These are phyloP conservation scores for Lepus americanus DNA, from an alignment of 2,113 vertebrate species.

Conservation along the genomic window DNA sequence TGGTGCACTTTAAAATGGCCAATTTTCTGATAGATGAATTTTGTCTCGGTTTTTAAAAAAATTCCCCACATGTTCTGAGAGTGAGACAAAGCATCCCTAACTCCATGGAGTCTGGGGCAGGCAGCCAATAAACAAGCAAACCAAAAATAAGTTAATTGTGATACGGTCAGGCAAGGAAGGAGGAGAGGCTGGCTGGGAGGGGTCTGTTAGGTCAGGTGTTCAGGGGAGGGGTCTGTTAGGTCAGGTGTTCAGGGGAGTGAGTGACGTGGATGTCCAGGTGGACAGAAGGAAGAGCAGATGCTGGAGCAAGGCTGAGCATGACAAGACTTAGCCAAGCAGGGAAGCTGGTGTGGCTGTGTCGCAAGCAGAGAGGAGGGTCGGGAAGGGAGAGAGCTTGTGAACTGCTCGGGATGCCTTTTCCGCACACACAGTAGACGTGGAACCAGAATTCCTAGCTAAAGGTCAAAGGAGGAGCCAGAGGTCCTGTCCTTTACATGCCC, in stretches of 20 bases:
- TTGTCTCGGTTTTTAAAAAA: neutral
- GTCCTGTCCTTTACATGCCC: neutral
- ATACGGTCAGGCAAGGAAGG: neutral
- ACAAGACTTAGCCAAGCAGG: neutral
- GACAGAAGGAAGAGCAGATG: neutral
- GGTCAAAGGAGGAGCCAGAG: neutral
- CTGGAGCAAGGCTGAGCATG: neutral
- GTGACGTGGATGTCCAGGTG: neutral
- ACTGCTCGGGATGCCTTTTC: neutral
- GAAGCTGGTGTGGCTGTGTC: neutral
- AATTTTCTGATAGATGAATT: neutral
- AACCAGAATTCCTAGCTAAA: constrained; percentile 8
- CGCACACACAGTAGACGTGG: neutral
- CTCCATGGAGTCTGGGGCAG: neutral
- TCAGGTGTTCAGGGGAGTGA: neutral
- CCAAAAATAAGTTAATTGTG: neutral
- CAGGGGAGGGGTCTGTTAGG: neutral
- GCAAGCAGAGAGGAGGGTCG: neutral
- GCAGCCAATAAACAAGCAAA: neutral
- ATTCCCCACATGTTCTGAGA: neutral
- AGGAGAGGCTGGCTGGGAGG: neutral
- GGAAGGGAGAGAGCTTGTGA: neutral
- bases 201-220: neutral
- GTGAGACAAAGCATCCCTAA: constrained; percentile 11
- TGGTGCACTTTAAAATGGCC: neutral